Conservation (phyloP, 2,113 vertebrate species). For the Trichomycterus rosablanca region DNA sequence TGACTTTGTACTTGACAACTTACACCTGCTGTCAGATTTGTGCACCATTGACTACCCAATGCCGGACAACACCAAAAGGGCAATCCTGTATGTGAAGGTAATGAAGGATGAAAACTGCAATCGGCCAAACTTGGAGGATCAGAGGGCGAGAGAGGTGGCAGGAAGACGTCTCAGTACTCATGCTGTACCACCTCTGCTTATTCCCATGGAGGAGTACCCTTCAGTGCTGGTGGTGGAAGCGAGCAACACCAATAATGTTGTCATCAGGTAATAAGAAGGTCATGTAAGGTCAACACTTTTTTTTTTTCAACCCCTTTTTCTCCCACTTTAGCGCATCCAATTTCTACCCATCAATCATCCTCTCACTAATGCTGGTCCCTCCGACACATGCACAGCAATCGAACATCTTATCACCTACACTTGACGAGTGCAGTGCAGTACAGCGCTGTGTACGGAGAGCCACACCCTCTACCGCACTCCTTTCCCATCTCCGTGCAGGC, state of each 20-base stretch:
- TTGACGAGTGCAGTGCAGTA: too few relatives aligned
- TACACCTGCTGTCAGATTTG: conserved; percentile 79
- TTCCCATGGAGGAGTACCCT: conserved; percentile 83
- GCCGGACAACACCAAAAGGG: conserved; percentile 81
- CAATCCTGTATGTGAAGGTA: conserved; percentile 82
- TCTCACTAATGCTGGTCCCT: too few relatives aligned
- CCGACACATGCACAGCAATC: too few relatives aligned
- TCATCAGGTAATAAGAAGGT: conserved; percentile 74
- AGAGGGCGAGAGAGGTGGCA: conserved; percentile 46
- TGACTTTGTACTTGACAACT: conserved; percentile 74
- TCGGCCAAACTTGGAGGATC: conserved; percentile 44
- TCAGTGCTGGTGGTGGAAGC: conserved; percentile 88
- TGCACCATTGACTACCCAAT: conserved; percentile 83
- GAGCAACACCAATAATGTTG: conserved; percentile 79
- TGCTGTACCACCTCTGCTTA: conserved; percentile 71
- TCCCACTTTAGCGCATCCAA: too few relatives aligned
- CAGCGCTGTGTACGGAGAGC: too few relatives aligned
- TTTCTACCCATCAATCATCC: too few relatives aligned
- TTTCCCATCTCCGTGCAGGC: too few relatives aligned
- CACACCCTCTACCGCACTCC: too few relatives aligned
- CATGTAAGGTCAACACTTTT: not conserved
- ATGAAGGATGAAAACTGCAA: conserved; percentile 66
- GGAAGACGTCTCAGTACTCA: conserved; percentile 52
- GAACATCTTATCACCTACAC: too few relatives aligned
- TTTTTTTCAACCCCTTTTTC: too few relatives aligned